These are phyloP conservation scores for Empidonax traillii DNA, from an alignment of 2,113 vertebrate genomes.

Conservation along the genomic window DNA sequence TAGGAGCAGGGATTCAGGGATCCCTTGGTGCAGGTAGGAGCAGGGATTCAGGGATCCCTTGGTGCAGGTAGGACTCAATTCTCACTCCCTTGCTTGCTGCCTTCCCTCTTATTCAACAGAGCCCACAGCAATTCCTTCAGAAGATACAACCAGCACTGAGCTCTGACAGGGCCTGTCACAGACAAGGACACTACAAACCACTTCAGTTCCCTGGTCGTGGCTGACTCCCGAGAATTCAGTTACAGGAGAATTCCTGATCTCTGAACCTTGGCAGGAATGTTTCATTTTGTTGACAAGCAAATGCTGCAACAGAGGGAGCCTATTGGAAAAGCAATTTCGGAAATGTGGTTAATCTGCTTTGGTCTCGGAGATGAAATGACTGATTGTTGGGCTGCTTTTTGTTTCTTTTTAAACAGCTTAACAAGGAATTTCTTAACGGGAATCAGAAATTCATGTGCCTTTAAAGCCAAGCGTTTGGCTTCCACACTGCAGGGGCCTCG, in stretches of 20 bases:
- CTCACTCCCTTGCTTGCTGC: background rate
- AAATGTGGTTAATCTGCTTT: conserved; percentile 22
- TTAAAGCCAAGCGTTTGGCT: conserved; percentile 32
- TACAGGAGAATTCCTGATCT: background rate
- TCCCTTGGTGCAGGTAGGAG: background rate
- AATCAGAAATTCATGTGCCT: conserved; percentile 18
- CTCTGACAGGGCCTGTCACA: background rate
- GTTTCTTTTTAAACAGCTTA: conserved; percentile 33
- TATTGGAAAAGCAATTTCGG: background rate
- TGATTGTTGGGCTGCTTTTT: conserved; percentile 19
- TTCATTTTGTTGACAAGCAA: background rate
- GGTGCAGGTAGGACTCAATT: background rate
- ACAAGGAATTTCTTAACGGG: background rate
- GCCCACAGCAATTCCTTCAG: background rate
- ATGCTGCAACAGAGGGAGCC: background rate
- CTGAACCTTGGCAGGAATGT: background rate
- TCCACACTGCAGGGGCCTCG: background rate
- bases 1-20: background rate
- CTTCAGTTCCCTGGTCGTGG: background rate
- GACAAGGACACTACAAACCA: background rate
- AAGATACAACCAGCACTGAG: background rate
- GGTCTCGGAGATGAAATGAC: conserved; percentile 17
- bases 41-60: background rate
- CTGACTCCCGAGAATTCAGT: background rate
- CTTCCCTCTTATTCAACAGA: background rate